A percentile compares a stretch with the other conserved stretches of the same genome.
Evolutionary conservation across 1,140 invertebrate species (phyloP).

Genomic region (Carposina sasakii): DNA sequence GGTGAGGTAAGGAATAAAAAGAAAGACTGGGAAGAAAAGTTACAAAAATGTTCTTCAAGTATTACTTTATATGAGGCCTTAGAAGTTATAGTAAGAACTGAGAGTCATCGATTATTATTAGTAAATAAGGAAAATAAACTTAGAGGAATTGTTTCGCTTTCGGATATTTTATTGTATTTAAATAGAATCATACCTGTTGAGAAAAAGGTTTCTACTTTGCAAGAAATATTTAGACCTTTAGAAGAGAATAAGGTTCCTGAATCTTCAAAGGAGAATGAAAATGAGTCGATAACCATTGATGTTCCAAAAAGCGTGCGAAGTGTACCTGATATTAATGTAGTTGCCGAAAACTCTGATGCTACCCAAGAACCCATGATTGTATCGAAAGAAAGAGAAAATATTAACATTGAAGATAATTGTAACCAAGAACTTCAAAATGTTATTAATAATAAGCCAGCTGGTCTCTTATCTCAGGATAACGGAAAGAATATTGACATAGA

Average conservation of each 20-base stretch:
- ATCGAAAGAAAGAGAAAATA: no score
- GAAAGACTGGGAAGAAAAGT: constrained; percentile 70
- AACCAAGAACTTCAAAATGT: no score
- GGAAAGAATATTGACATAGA: constrained; percentile 23
- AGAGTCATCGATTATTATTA: constrained; percentile 70
- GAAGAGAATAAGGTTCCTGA: constrained; percentile 64
- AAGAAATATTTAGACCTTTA: constrained; percentile 63
- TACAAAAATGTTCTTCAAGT: constrained; percentile 68
- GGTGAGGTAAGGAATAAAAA: constrained; percentile 64
- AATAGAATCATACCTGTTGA: constrained; percentile 65
- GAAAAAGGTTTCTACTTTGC: constrained; percentile 61
- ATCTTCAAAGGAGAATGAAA: constrained; percentile 55
- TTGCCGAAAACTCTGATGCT: no score
- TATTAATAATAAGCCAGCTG: no score
- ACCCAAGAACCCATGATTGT: no score
- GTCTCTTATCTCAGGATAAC: constrained; percentile 7
- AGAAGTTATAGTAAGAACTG: constrained; percentile 71
- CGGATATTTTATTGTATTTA: constrained; percentile 66
- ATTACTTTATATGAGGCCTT: constrained; percentile 71
- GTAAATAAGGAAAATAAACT: constrained; percentile 65
- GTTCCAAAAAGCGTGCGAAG: no score
- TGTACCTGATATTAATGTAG: no score
- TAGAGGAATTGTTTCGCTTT: constrained; percentile 61
- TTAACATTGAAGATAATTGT: no score
- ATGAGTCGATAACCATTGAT: constrained; percentile 57